Base-by-base conservation (phyloP, 2,888 invertebrate species). In the Thymelicus lineola region DNA sequence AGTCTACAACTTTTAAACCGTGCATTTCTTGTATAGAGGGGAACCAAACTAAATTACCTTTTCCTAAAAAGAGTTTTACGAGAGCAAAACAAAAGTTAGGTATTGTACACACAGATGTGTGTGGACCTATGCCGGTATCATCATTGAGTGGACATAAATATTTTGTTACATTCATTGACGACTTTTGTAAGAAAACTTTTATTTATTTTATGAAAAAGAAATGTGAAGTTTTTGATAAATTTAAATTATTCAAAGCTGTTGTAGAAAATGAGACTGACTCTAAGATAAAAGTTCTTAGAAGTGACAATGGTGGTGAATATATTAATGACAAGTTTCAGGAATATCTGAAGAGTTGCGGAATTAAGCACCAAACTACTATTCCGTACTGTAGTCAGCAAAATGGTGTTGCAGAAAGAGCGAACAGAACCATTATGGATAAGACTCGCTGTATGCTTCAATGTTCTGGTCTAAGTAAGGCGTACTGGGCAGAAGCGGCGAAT, bases 381-480 rank as follows among this genome's bases (percentile, higher is more conserved):
- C 38, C 58, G 7, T 36, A 36, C 6, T 6, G 5, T 36, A 4
- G 5, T 6, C 36, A 36, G 36, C 36, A 36, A 6, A 36, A 36
- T 36, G 36, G 36, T 6, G 36, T 36, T 6, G 36, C 36, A 4
- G 36, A 36, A 6, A 4, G 36, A 36, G 36, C 36, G 5, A 36
- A 36, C 6, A 4, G 36, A 36, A 36, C 36, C 36, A 36, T 36
- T n/a, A 58, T 58, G 58, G 36, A 36, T 36, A 36, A 7, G 58
- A 58, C n/a, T 35, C 58, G 35, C 35, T n/a, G 7, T 15, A 36
- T n/a, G 15, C 5, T 36, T 36, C 38, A 60, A 42, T n/a, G 17
- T 60, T 38, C 42, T 60, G 59, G 59, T 38, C 59, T 38, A 42
- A 60, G 42, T n/a, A n/a, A n/a, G 59, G 42, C 15, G 59, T 42